Conservation (phyloP, 2,113 vertebrate genomes). For the Ovibos moschatus region DNA sequence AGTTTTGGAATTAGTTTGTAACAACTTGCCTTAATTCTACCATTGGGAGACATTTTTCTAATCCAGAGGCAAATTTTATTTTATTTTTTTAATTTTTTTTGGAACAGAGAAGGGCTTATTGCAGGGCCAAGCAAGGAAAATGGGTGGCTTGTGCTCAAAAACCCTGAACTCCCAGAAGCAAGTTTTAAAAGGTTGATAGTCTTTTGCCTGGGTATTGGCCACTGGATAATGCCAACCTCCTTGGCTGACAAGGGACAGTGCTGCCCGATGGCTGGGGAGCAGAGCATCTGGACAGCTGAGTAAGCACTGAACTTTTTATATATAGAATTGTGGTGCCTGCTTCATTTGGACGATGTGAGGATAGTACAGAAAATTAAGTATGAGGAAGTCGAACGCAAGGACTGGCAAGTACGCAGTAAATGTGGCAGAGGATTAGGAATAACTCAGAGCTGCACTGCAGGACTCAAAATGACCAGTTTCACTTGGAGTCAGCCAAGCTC, state of each 20-base stretch:
- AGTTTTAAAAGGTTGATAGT: neutral
- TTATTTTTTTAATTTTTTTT: neutral
- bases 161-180: neutral
- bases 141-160: neutral
- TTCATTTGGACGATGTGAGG: neutral
- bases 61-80: conserved; percentile 2
- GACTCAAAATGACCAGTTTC: neutral
- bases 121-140: neutral
- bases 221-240: neutral
- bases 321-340: neutral
- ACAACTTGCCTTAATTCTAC: conserved; percentile 53
- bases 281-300: rapidly evolving
- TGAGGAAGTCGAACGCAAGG: neutral
- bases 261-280: neutral
- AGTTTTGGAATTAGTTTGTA: conserved; percentile 52
- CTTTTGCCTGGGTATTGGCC: neutral
- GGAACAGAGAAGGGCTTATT: neutral
- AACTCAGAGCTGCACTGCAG: neutral
- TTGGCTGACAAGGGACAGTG: neutral
- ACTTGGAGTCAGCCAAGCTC: neutral
- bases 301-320: neutral
- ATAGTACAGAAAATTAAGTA: neutral
- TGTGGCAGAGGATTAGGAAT: neutral
- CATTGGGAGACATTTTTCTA: conserved; percentile 33
- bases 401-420: neutral